phyloP scores from a whole-genome alignment of 2,797 vertebrate genomes.

The Sardinella longiceps region DNA sequence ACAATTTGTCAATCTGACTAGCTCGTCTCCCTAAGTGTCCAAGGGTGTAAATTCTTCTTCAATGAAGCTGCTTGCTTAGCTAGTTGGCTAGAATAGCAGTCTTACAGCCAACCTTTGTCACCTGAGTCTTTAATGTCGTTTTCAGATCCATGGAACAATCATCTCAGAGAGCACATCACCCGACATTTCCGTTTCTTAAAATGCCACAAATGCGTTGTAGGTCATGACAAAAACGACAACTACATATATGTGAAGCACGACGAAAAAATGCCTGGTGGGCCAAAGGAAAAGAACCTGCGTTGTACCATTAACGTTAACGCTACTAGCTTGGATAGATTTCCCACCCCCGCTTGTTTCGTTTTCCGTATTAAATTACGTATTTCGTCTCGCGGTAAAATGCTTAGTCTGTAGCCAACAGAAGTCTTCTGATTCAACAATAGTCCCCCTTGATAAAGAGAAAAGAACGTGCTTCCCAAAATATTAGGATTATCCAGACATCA shows the following conservation, averaged over 20 bases:
- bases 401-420: neutral
- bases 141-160: neutral
- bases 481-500: neutral
- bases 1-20: neutral
- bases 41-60: neutral
- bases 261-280: neutral
- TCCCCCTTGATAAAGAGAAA: neutral
- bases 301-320: neutral
- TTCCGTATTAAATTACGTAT: neutral
- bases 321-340: neutral
- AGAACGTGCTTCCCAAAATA: neutral
- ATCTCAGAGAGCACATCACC: neutral
- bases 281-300: constrained; percentile 13
- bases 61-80: neutral
- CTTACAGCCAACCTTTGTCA: constrained; percentile 23
- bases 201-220: neutral
- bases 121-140: neutral
- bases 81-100: constrained; percentile 3
- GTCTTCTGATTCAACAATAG: neutral
- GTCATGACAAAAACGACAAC: neutral
- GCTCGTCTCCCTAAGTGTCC: neutral
- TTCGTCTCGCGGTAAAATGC: neutral
- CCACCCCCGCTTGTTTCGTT: constrained; percentile 27
- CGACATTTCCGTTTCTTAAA: neutral
- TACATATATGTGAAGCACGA: neutral